Base-by-base conservation (phyloP, 92 coral and sea anemone species). In the Pocillopora grandis region DNA sequence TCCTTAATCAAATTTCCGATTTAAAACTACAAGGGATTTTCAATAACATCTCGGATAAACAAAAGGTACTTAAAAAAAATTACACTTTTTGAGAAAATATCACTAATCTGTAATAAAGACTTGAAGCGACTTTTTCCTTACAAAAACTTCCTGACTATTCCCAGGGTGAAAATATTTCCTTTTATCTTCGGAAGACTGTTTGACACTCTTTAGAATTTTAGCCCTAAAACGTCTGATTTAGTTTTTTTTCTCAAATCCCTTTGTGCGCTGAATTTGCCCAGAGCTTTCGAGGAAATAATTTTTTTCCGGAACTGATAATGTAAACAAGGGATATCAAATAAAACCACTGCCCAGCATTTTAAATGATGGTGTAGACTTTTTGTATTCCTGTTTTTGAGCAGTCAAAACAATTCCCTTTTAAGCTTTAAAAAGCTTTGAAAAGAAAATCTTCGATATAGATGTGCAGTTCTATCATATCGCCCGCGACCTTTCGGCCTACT, bases 1-100 rank as follows among this genome's bases (percentile, higher is more conserved):
- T 69, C 27, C 77, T 71, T 68, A 69, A 69, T 69, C 58, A 67
- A 76, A 67, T 81, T 72, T 61, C 68, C 60, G 69, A 71, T 59
- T 42, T 71, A 71, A 21, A 42, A 73, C 86, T 82, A 16, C 16
- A 21, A 60, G 62, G 52, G 18, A 27, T 83, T 31, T 74, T 55
- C 74, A 63, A 57, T 70, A 35, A 70, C 71, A 62, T 19, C 57
- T 48, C 52, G 31, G 33, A 63, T 58, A 73, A 73, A 73, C 73
- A 75, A 31, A 62, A 36, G 74, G 57, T 61, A 49, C 79, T 83
- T 74, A 63, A 2, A 10, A 64, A 56, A 60, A 74, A 33, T 69
- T 63, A 42, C 72, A 81, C 66, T 56, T 83, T 74, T 33, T 19
- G 71, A 68, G 35, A 73, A 19, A 37, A 73, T 15, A 18, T 13